phyloP scores from a whole-genome alignment of 35 echinoderm and acorn worm species.

The Lytechinus pictus region DNA sequence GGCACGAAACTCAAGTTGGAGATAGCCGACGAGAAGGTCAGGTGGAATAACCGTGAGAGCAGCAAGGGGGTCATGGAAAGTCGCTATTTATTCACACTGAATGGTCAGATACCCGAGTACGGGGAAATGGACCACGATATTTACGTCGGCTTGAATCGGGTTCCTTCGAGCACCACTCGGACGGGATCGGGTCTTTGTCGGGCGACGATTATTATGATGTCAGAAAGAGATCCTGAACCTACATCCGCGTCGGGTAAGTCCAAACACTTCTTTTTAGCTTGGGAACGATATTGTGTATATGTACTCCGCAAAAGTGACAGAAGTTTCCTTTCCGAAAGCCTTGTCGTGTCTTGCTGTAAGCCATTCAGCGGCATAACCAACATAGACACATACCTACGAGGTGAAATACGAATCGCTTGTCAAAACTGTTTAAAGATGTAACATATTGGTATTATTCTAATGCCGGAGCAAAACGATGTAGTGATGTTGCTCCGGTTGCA shows the following conservation, averaged over 20 bases:
- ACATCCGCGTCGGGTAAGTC: conserved; percentile 22
- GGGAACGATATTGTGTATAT: too few relatives aligned
- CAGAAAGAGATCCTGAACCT: conserved; percentile 12
- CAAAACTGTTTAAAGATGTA: too few relatives aligned
- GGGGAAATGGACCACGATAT: conserved; percentile 81
- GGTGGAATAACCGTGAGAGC: conserved; percentile 83
- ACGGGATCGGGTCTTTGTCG: conserved; percentile 85
- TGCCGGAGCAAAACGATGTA: too few relatives aligned
- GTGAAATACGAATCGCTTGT: too few relatives aligned
- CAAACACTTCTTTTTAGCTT: neutral
- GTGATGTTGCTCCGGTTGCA: too few relatives aligned
- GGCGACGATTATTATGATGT: conserved; percentile 69
- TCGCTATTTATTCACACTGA: conserved; percentile 81
- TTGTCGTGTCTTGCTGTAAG: too few relatives aligned
- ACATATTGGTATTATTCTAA: too few relatives aligned
- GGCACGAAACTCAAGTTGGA: conserved; percentile 76
- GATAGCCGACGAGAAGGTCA: conserved; percentile 78
- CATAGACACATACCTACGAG: too few relatives aligned
- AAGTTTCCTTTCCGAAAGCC: neutral
- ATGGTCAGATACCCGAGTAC: conserved; percentile 71
- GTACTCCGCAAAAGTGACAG: neutral
- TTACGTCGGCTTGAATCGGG: conserved; percentile 93
- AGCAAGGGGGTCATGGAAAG: conserved; percentile 68
- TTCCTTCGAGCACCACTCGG: conserved; percentile 66
- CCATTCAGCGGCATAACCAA: too few relatives aligned